Evolutionary conservation across 1,140 invertebrate species (phyloP).

Genomic region (Camponotus pennsylvanicus): DNA sequence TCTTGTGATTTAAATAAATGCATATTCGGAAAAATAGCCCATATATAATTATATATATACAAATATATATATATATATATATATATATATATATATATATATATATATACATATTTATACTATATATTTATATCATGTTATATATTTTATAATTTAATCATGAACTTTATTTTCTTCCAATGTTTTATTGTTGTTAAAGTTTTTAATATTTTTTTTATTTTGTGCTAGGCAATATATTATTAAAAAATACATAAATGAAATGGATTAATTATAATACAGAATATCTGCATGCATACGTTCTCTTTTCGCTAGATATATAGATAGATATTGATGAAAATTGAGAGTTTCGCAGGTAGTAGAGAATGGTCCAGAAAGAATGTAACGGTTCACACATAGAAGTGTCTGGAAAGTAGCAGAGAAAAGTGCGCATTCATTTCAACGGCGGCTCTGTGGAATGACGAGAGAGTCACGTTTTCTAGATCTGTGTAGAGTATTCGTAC

Average conservation of each 20-base stretch:
- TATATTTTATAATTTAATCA: too few species aligned
- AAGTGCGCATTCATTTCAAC: conserved; percentile 33
- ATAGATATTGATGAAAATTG: background rate
- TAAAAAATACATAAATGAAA: background rate
- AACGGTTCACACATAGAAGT: conserved; percentile 3
- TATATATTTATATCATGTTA: too few species aligned
- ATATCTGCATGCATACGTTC: background rate
- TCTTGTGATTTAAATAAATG: background rate
- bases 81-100: too few species aligned
- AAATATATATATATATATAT: too few species aligned
- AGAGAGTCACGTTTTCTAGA: conserved; percentile 6
- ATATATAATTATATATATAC: too few species aligned
- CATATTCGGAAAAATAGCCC: too few species aligned
- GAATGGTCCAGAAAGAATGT: background rate
- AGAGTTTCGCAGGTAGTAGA: background rate
- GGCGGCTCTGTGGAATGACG: background rate
- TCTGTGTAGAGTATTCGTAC: background rate
- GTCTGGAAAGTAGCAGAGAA: conserved; percentile 43
- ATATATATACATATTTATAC: too few species aligned
- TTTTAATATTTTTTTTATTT: too few species aligned
- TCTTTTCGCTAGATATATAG: too few species aligned
- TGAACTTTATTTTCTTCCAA: too few species aligned
- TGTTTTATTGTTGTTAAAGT: too few species aligned
- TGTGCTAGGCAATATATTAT: too few species aligned
- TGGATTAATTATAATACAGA: background rate